Conservation (phyloP, 2,113 vertebrate genomes). For the Leptobrachium leishanense region DNA sequence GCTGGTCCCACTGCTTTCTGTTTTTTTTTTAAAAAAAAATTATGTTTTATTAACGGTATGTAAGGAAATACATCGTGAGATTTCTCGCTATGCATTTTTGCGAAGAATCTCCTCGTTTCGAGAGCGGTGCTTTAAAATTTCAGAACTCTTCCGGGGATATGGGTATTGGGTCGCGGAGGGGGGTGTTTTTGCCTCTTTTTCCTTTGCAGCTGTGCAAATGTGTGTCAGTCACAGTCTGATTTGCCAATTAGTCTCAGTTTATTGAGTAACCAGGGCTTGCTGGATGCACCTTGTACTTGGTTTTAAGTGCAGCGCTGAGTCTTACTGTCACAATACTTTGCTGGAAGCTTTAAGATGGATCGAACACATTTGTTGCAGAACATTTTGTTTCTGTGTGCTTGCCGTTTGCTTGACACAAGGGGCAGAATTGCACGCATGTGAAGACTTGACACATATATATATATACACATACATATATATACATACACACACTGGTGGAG, state of each 20-base stretch:
- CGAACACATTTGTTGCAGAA: too few species aligned
- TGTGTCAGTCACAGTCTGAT: slow-evolving; percentile 25
- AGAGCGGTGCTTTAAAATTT: slow-evolving; percentile 62
- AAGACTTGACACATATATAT: too few species aligned
- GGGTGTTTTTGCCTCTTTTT: background rate
- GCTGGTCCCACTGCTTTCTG: slow-evolving; percentile 61
- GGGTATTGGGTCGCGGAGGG: background rate
- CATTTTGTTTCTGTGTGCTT: too few species aligned
- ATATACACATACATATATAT: too few species aligned
- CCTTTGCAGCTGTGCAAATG: slow-evolving; percentile 63
- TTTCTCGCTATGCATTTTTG: slow-evolving; percentile 64
- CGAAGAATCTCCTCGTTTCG: slow-evolving; percentile 60
- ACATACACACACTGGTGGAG: too few species aligned
- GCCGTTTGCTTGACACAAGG: too few species aligned
- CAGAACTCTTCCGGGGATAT: slow-evolving; percentile 53
- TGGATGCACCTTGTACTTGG: slow-evolving; percentile 34
- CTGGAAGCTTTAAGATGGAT: too few species aligned
- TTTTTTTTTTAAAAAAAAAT: too few species aligned
- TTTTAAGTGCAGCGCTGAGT: background rate
- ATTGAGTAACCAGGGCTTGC: slow-evolving; percentile 39
- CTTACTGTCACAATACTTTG: too few species aligned
- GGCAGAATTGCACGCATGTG: too few species aligned
- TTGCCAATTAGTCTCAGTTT: slow-evolving; percentile 20
- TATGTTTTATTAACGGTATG: slow-evolving; percentile 51
- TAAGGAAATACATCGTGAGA: slow-evolving; percentile 55